Evolutionary conservation across 2,888 invertebrate genomes (phyloP).

Genomic region (Apocheima hispidaria): DNA sequence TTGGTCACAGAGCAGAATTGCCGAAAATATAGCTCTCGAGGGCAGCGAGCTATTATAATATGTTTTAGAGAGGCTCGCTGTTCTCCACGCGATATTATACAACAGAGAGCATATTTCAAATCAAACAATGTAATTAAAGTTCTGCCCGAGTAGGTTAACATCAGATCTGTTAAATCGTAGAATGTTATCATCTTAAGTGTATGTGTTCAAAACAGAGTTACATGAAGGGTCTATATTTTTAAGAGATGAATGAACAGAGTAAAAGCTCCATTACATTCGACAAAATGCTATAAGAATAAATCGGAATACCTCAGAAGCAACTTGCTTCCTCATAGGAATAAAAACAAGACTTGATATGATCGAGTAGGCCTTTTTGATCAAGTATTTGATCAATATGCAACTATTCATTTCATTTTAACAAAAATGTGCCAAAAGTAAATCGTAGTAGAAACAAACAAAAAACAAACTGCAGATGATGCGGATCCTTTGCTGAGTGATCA

Average conservation of each 20-base stretch:
- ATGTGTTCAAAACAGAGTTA: constrained; percentile 63
- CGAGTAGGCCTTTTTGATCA: constrained; percentile 64
- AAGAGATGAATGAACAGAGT: constrained; percentile 41
- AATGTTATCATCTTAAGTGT: constrained; percentile 68
- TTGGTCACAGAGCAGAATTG: constrained; percentile 60
- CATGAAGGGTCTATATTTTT: constrained; percentile 52
- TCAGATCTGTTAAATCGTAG: constrained; percentile 79
- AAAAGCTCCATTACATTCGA: constrained; percentile 32
- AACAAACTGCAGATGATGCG: constrained; percentile 5
- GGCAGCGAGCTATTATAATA: constrained; percentile 81
- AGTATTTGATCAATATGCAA: constrained; percentile 31
- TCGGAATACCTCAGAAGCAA: constrained; percentile 80
- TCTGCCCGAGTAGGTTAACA: constrained; percentile 73
- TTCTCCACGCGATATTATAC: constrained; percentile 75
- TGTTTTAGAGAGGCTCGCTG: constrained; percentile 82
- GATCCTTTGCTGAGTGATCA: constrained; percentile 6
- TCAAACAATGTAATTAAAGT: constrained; percentile 58
- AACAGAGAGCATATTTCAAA: constrained; percentile 75
- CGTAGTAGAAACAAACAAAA: constrained; percentile 38
- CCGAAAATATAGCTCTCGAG: constrained; percentile 71
- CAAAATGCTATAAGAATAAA: constrained; percentile 66
- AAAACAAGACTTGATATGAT: constrained; percentile 59
- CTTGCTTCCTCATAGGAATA: constrained; percentile 71
- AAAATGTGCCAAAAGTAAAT: constrained; percentile 74
- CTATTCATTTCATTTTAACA: constrained; percentile 53